Conservation (phyloP, 2,888 invertebrate genomes). For the Amitus sp. region DNA sequence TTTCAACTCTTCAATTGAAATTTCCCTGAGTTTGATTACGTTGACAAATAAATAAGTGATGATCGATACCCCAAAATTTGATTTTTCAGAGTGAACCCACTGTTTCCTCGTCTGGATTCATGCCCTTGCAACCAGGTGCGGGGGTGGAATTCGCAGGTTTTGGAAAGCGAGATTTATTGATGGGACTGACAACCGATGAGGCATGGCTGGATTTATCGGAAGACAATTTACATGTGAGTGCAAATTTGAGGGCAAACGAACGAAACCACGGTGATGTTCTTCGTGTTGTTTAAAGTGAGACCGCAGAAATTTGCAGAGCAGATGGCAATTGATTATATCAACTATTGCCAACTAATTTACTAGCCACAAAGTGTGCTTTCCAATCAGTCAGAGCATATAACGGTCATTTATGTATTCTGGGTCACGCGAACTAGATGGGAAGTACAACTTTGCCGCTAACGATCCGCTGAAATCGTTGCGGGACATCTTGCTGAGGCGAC, state of each 20-base stretch:
- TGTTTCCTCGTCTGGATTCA: conserved; percentile 68
- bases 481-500: conserved; percentile 18
- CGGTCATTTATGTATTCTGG: conserved; percentile 17
- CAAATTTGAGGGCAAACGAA: background rate
- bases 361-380: conserved; percentile 30
- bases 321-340: conserved; percentile 48
- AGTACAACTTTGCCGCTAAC: background rate
- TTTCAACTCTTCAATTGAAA: no score
- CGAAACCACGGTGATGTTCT: no score
- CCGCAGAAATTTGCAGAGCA: no score
- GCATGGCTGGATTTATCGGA: conserved; percentile 68
- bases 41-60: no score
- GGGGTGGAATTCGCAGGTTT: conserved; percentile 86
- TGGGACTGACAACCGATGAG: conserved; percentile 82
- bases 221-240: conserved; percentile 61
- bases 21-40: no score
- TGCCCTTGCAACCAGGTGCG: conserved; percentile 76
- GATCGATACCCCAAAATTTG: no score
- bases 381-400: conserved; percentile 3
- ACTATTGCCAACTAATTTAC: conserved; percentile 43
- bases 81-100: conserved; percentile 68
- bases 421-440: conserved; percentile 8
- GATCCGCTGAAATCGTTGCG: background rate
- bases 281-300: no score
- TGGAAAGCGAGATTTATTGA: conserved; percentile 82